Evolutionary conservation across 1,140 invertebrate species (phyloP), one percentile per base, ranked within the genome.

Genomic region (Pseudomyrmex pallidus): DNA sequence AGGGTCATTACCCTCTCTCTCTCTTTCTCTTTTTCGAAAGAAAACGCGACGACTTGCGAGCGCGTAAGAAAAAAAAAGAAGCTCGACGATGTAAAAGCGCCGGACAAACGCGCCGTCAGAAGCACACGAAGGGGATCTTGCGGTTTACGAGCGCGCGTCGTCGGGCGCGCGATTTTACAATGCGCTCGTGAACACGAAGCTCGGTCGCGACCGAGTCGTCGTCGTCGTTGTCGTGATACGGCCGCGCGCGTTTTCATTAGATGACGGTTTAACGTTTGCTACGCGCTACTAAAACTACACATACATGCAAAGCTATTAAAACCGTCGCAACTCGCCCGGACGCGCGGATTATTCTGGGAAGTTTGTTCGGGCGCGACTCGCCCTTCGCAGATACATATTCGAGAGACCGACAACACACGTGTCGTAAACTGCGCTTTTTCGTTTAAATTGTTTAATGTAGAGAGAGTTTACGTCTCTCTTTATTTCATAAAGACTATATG

Each of bases 71-170:
- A 35, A 50, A 35, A 50, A 5, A 63, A 64, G 20, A 52, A 73
- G 74, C 57, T 73, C 2, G 10, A 84, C 61, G 35, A 78, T 78
- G 35, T 35, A 50, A 70, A 59, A 78, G 20, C 74, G 35, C 13
- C 22, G 17, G 74, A 68, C 63, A 68, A 78, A 68, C 48, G 57
- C 25, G 20, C 64, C 25, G 44, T 59, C 64, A 44, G 61, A 56
- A 20, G 74, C 25, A 54, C 61, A 17, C 52, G 20, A 57, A 35
- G 35, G 35, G 35, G 54, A 59, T 59, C 20, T 35, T 13, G 8
- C 20, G 20, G 76, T 20, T 63, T 76, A 76, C 54, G 44, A 57
- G 64, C 20, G 17, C 35, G 35, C 25, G 35, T 35, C 5, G 35
- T 35, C 5, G 35, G 4, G 35, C 25, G 25, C 17, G 7, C 35